A percentile compares a stretch with the other conserved stretches of the same genome.
These are phyloP conservation scores for Byasa hedistus DNA, from an alignment of 2,888 invertebrate genomes.

Conservation along the genomic window DNA sequence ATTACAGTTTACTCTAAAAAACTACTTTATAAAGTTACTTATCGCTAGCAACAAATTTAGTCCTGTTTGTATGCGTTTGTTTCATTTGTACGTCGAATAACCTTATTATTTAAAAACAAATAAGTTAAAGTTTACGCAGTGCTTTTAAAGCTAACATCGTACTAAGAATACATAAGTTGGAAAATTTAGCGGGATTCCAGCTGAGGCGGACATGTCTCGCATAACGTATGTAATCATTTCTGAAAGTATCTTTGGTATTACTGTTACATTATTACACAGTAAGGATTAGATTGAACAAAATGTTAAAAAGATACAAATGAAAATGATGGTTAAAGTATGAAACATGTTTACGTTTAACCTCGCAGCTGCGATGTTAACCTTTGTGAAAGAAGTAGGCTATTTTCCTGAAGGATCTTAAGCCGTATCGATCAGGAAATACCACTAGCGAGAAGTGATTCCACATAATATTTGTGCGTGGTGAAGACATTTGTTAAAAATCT, in stretches of 20 bases:
- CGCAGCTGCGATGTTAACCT: too few species aligned
- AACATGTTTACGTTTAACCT: too few species aligned
- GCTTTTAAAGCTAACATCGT: constrained; percentile 5
- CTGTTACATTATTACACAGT: not conserved
- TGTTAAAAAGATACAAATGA: not conserved
- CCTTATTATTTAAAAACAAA: not conserved
- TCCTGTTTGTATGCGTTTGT: not conserved
- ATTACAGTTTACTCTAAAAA: too few species aligned
- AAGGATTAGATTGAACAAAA: not conserved
- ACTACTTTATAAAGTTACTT: not conserved
- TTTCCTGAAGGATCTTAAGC: too few species aligned
- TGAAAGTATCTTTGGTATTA: not conserved
- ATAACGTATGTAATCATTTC: constrained; percentile 3
- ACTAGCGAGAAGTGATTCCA: not conserved
- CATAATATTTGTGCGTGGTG: too few species aligned
- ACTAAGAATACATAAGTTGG: constrained; percentile 6
- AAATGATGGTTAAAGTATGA: not conserved
- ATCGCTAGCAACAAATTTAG: not conserved
- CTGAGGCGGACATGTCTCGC: constrained; percentile 5
- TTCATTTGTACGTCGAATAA: not conserved
- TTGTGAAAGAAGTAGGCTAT: too few species aligned
- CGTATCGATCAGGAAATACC: not conserved
- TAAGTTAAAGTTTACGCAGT: not conserved
- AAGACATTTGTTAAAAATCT: too few species aligned
- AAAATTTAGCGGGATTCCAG: constrained; percentile 7